Base-by-base conservation (phyloP, 2,888 invertebrate species). In the Cetonia aurata region DNA sequence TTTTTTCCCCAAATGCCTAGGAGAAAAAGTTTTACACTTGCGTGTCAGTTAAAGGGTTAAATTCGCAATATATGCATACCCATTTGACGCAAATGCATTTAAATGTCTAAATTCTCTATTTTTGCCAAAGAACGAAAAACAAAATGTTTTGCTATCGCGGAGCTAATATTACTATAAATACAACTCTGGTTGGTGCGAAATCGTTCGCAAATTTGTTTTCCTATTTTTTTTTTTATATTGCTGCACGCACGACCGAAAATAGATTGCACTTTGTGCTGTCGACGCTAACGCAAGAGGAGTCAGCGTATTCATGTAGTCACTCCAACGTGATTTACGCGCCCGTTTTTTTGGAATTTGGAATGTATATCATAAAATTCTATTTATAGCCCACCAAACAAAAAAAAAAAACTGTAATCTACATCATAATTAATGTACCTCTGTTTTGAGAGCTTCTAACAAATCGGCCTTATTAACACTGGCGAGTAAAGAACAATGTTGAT, bases 401-500 rank as follows among this genome's bases (percentile, higher is more conserved):
- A 67, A 12, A 52, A 66, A 67, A 46, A 55, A 50, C 50, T 2
- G 3, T 25, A 19, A 25, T 12, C 13, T 33, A 10, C 15, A 15
- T 2, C n/a, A 15, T 33, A 37, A 56, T 12, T 19, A 8, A 55
- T 85, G 88, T 86, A 94, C 94, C 87, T 93, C 91, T 82, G 91
- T 89, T 83, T 91, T 93, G 72, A 96, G 88, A 70, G 93, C 89
- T 77, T 90, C 87, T 77, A 90, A 90, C 81, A 96, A 87, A 82
- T 90, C 88, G 75, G 88, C 84, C 85, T 94, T 93, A 82, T 96
- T 92, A 74, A 93, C 93, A 80, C 94, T 91, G 73, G 98, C 93
- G 82, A 98, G 88, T 76, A 99, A 88, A 3, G 99, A 99, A 85
- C 97, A 97, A 85, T 99, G 99, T 83, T 99, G 99, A 86, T 99